Evolutionary conservation across 1,140 invertebrate species (phyloP).

Genomic region (Drosophila ficusphila): DNA sequence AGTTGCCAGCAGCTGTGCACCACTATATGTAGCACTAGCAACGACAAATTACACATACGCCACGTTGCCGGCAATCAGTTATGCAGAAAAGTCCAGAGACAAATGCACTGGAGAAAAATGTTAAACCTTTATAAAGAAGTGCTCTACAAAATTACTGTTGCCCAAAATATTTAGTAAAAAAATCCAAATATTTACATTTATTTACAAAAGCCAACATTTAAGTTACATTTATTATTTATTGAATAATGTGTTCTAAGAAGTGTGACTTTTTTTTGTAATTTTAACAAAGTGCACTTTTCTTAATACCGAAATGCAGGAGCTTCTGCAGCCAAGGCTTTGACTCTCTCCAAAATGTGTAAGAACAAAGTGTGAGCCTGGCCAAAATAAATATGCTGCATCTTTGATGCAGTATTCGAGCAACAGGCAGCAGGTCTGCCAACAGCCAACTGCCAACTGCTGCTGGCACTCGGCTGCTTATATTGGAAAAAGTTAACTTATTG

Average conservation of each 20-base stretch:
- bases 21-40: constrained; percentile 39
- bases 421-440: constrained; percentile 43
- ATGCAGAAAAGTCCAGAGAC: constrained; percentile 33
- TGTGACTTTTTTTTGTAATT: neutral
- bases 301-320: constrained; percentile 4
- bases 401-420: constrained; percentile 50
- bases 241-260: no score
- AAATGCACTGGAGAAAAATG: neutral
- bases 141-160: no score
- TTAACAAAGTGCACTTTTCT: neutral
- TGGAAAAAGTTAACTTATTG: constrained; percentile 74
- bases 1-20: constrained; percentile 43
- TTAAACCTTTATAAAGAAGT: no score
- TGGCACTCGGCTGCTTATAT: constrained; percentile 53
- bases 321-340: constrained; percentile 17
- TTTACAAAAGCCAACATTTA: no score
- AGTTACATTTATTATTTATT: neutral
- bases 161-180: no score
- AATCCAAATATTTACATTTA: neutral
- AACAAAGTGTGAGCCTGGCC: constrained; percentile 31
- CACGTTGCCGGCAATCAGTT: constrained; percentile 67
- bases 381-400: constrained; percentile 57
- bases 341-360: constrained; percentile 16
- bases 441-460: constrained; percentile 55
- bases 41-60: constrained; percentile 78